Base-by-base conservation (phyloP, 2,888 invertebrate genomes). In the Aleiodes testaceus region DNA sequence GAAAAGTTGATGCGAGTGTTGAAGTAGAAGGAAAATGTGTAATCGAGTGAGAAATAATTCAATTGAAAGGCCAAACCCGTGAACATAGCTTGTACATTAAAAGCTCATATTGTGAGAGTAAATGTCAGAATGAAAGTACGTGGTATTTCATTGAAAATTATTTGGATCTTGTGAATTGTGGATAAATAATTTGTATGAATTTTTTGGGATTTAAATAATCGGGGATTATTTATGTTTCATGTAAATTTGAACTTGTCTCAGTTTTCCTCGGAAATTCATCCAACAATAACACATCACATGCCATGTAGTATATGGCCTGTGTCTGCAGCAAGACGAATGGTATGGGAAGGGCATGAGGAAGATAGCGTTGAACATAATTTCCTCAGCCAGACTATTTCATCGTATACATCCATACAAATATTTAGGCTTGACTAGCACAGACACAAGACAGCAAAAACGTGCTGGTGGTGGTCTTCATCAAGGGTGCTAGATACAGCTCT, bases 331-430 rank as follows among this genome's bases (percentile, higher is more conserved):
- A 66, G 66, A 66, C 52, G 66, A 53, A 66, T 66, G 42, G 42
- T 18, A 45, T 36, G 18, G 50, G 14, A 42, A 36, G 66, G 44
- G n/a, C 50, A 20, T 12, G 50, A 44, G 44, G 9, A 44, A 42
- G 45, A 20, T 52, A 47, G 53, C 20, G 53, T 66, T 66, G 53
- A 44, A 53, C 44, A 18, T 66, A 45, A 66, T 66, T 66, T 66
- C 66, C 63, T 63, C 45, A 45, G 63, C 2, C n/a, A 44, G 44
- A 44, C 42, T 63, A 63, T 45, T 63, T 22, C n/a, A 1, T 44
- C 45, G 22, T 63, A 44, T 20, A 45, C 12, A 45, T 30, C 14
- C 22, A 55, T 55, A 76, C 70, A 53, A 65, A 73, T 77, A 74
- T 78, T 75, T 77, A 6, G 49, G 16, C 30, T 63, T 52, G 18